These are phyloP conservation scores for Pseudomyrmex dendroicus DNA, from an alignment of 1,140 invertebrate species.

Conservation along the genomic window DNA sequence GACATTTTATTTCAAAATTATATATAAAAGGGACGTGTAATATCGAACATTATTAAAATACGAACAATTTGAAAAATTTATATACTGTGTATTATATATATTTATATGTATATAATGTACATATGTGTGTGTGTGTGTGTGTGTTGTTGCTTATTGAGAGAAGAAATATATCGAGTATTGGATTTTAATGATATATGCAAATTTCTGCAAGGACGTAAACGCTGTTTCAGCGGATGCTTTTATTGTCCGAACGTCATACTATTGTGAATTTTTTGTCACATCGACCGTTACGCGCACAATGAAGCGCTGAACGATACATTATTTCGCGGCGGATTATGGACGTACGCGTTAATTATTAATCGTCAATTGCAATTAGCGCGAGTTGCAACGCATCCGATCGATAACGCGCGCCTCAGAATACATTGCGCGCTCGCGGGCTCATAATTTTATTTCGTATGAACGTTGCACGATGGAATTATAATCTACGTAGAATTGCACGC, in stretches of 20 bases:
- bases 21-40: no score
- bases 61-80: no score
- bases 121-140: no score
- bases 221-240: background rate
- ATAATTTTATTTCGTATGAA: constrained; percentile 49
- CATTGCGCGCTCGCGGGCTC: constrained; percentile 12
- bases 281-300: constrained; percentile 5
- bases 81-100: no score
- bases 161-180: no score
- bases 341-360: constrained; percentile 55
- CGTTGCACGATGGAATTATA: constrained; percentile 46
- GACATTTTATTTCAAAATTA: no score
- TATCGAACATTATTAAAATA: no score
- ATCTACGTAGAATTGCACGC: constrained; percentile 26
- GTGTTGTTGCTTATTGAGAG: no score
- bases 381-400: constrained; percentile 54
- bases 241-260: background rate
- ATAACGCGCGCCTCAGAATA: constrained; percentile 45
- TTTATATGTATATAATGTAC: no score
- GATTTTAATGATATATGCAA: constrained; percentile 18
- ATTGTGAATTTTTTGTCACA: constrained; percentile 14
- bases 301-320: constrained; percentile 24
- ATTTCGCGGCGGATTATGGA: constrained; percentile 51
- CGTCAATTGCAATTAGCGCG: constrained; percentile 58
- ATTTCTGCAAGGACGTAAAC: constrained; percentile 23